Evolutionary conservation across 2,797 vertebrate species (phyloP), one percentile per base, ranked within the genome.

Genomic region (Salmo trutta): DNA sequence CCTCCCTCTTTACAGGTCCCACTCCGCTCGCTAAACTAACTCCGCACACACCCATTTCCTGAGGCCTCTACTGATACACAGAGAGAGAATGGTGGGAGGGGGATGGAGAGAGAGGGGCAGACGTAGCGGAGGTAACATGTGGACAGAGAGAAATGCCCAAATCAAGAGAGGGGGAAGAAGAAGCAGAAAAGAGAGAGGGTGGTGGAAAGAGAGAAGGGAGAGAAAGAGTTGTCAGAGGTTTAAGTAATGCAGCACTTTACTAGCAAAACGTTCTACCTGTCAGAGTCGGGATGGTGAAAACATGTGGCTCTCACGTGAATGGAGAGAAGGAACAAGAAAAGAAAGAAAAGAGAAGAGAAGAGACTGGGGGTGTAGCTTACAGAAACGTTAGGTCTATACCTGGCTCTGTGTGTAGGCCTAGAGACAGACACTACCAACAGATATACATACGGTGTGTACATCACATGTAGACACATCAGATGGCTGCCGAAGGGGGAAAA

Each of bases 41-140:
- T 87, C 87, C 85, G 91, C 93, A 91, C 94, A 96, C 96, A 96
- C 97, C 95, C 95, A 96, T 91, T 98, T 98, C 96, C 97, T 95
- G 96, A 95, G 93, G 93, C 94, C 94, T 92, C 85, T 79, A 0
- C 15, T 84, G 76, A 88, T 89, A 88, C 70, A 82, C 52, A 80
- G 80, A 77, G 54, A 62, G 52, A 81, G 88, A 87, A 59, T 71
- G 67, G 53, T 8, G 69, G 7, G 64, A 52, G 70, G 59, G 65
- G 36, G 0, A 15, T 33, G 24, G 31, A 17, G 17, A 75, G 5
- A 65, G 52, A 68, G 53, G 77, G 51, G 5, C 17, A 67, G 75
- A 68, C 2, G 10, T 47, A 47, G 41, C 41, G 8, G 41, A 47
- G 41, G 41, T 47, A 10, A 47, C 41, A 47, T 47, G 41, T 47